These are phyloP conservation scores for Syndactyla subalaris DNA, from an alignment of 2,797 vertebrate species.

Conservation along the genomic window DNA sequence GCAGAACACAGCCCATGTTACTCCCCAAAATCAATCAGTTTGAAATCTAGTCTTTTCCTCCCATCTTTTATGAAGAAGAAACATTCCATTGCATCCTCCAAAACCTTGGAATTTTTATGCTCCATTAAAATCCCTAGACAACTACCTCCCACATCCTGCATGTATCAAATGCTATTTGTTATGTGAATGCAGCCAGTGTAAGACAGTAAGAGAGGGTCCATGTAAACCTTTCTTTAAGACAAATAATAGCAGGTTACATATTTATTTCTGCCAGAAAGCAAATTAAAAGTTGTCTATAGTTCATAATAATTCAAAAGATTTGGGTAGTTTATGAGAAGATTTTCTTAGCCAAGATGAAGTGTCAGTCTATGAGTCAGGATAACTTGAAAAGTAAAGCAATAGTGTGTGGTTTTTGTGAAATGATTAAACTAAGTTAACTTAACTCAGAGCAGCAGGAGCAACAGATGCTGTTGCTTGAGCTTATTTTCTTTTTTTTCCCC, in stretches of 20 bases:
- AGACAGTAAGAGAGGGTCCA: neutral
- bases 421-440: constrained; percentile 74
- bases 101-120: constrained; percentile 60
- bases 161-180: neutral
- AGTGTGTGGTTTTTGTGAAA: constrained; percentile 36
- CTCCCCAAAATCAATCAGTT: constrained; percentile 50
- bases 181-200: neutral
- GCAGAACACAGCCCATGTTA: constrained; percentile 19
- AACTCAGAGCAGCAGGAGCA: constrained; percentile 72
- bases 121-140: constrained; percentile 54
- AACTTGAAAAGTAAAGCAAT: constrained; percentile 46
- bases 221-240: neutral
- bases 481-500: constrained; percentile 66
- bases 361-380: constrained; percentile 29
- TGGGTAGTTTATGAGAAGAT: neutral
- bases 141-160: constrained; percentile 32
- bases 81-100: neutral
- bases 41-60: constrained; percentile 56
- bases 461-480: constrained; percentile 60
- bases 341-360: constrained; percentile 9
- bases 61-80: constrained; percentile 61
- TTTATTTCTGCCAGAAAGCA: neutral
- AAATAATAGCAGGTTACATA: neutral
- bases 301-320: constrained; percentile 2
- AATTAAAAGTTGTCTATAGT: neutral